Base-by-base conservation (phyloP, 1,140 invertebrate genomes). In the Coelopa frigida region DNA sequence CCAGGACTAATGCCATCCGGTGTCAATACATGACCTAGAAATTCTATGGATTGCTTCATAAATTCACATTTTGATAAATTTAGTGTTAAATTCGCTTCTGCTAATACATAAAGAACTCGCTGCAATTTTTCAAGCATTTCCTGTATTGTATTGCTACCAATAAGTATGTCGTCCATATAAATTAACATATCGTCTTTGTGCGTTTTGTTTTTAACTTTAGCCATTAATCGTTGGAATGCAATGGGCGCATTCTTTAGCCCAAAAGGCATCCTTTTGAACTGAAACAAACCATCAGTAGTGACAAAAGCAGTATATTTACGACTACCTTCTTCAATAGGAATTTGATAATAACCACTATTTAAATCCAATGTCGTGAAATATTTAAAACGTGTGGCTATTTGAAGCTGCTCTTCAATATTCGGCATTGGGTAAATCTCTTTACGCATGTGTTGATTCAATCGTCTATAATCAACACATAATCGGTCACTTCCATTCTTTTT, bases 241-340 rank as follows among this genome's bases (percentile, higher is more conserved):
- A 49, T 18, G 1, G 54, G 53, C 0, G 55, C 55, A 48, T 62
- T 68, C 29, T 51, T 50, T 2, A 69, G 42, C 3, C 68, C 62
- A 40, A 68, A 69, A 0, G 64, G 66, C 41, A 65, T 61, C 68
- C 57, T 71, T 75, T 79, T 81, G 45, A 61, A 62, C 3, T 73
- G 72, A 48, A 73, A 77, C 23, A 64, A 60, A 3, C 44, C 55
- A 44, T 71, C 70, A 0, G 59, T 58, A 0, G 68, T 73, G 2
- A 72, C 62, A 43, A 72, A 71, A 0, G 59, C 70, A 2, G 68
- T 70, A 32, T 29, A 47, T 31, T 60, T 46, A 43, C 50, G 27
- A 26, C 53, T 58, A 3, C 50, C 33, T 32, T 17, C 2, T 1
- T 43, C 50, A 4, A 61, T 32, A 22, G 38, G 36, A 2, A 67